Base-by-base conservation (phyloP, 2,797 vertebrate species). In the Enteromius unitaeniatus region DNA sequence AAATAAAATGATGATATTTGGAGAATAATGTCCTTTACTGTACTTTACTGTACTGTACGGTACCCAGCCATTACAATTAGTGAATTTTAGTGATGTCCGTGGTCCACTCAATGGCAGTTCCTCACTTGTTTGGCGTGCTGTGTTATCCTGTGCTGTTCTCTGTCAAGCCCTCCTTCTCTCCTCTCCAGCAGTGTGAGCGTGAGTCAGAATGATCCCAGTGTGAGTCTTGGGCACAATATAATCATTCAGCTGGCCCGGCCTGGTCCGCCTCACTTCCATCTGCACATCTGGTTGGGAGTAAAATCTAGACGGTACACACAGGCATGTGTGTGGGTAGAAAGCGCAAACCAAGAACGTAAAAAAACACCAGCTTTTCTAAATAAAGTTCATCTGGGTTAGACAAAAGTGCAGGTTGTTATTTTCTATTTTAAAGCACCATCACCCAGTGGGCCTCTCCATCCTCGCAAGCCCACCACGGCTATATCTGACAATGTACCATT, bases 331-430 rank as follows among this genome's bases (percentile, higher is more conserved):
- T 93, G 93, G 92, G 90, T 92, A 90, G 91, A 90, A 91, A 93
- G 91, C 91, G 89, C 93, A 91, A 94, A 94, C 93, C 94, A 91
- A 93, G 91, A 90, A 91, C 91, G 93, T 88, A 91, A 93, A 92
- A 93, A 92, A 91, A 87, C 88, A 90, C 90, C 92, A 91, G 90
- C 88, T 70, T 92, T 93, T 93, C 95, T 95, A 94, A 95, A 95
- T 95, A 95, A 95, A 93, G 88, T 62, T 90, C 86, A 89, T 90
- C 85, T 89, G 92, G 91, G 89, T 93, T 91, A 90, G 92, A 93
- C 93, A 94, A 93, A 94, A 94, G 92, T 92, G 89, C 90, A 21
- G 86, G 88, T 91, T 93, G 90, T 91, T 91, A 89, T 88, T 86
- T 42, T 85, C 90, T 73, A 90, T 94, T 93, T 94, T 92, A 93